Evolutionary conservation across 2,888 invertebrate species (phyloP), one percentile per base, ranked within the genome.

Genomic region (Clunio marinus): DNA sequence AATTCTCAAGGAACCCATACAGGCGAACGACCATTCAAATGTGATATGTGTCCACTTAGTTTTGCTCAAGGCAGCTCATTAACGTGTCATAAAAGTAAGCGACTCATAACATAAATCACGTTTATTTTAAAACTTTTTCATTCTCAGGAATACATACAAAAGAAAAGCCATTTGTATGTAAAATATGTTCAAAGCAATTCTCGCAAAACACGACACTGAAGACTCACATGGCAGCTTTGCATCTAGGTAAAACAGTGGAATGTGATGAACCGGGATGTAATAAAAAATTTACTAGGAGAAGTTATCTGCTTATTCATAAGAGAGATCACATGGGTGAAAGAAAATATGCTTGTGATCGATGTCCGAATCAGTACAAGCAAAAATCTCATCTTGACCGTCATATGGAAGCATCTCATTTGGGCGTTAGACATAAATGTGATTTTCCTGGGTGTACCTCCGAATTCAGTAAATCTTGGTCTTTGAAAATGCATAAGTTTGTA

Each of bases 341-440:
- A 55, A 75, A 75, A 8, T 76, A 75, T 60, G 72, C 72, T 0
- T 76, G 76, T 65, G 70, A 71, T 10, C 67, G 73, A 4, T 76
- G 76, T 58, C 72, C 75, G n/a, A 76, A 75, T 69, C 73, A 74
- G 15, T 76, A 75, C 68, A 75, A 75, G 58, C 75, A 75, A 1
- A 75, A 75, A 22, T 74, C 74, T 1, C 75, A 76, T 71, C 72
- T 76, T 8, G 75, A 75, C 70, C 74, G 75, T 13, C 76, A 76
- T 62, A 73, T 76, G 71, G 74, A 75, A 69, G 75, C 74, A 22
- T 22, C 46, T 13, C 75, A 76, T 69, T 73, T 74, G 69, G 72
- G 73, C 1, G 68, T 71, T 1, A 73, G 72, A 27, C 71, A 73
- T 60, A 59, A 59, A 8, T 72, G 72, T 46, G 7, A 41, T n/a